phyloP scores from a whole-genome alignment of 2,888 invertebrate genomes.

The Malthinus seriepunctatus region DNA sequence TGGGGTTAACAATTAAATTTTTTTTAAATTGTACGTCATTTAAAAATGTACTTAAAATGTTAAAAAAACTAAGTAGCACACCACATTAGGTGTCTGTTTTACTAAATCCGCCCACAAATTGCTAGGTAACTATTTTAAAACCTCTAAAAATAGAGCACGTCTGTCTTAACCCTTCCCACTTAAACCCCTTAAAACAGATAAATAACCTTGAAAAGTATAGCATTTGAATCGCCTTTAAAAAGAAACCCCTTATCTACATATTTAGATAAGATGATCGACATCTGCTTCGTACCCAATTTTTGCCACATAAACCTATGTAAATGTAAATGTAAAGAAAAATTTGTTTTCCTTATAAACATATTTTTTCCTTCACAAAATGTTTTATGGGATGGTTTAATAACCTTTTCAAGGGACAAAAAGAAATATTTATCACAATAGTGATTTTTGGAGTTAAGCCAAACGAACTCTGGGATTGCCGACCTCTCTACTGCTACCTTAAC shows the following conservation, averaged over 20 bases:
- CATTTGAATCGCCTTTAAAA: slow-evolving; percentile 48
- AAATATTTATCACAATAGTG: too few relatives aligned
- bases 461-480: too few relatives aligned
- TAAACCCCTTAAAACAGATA: slow-evolving; percentile 37
- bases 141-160: slow-evolving; percentile 49
- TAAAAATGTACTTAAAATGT: neutral
- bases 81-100: slow-evolving; percentile 28
- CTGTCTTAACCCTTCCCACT: slow-evolving; percentile 44
- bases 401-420: too few relatives aligned
- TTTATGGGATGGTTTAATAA: too few relatives aligned
- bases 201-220: slow-evolving; percentile 52
- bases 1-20: too few relatives aligned
- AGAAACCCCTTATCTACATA: slow-evolving; percentile 27
- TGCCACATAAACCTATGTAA: slow-evolving; percentile 12
- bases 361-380: too few relatives aligned
- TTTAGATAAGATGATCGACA: slow-evolving; percentile 25
- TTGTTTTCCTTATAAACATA: too few relatives aligned
- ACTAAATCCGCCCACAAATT: slow-evolving; percentile 40
- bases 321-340: neutral
- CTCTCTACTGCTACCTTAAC: too few relatives aligned
- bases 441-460: too few relatives aligned
- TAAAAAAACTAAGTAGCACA: slow-evolving; percentile 16
- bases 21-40: neutral
- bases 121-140: slow-evolving; percentile 51
- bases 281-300: slow-evolving; percentile 16